These are phyloP conservation scores for Periophthalmus magnuspinnatus DNA, from an alignment of 2,797 vertebrate species.

Conservation along the genomic window DNA sequence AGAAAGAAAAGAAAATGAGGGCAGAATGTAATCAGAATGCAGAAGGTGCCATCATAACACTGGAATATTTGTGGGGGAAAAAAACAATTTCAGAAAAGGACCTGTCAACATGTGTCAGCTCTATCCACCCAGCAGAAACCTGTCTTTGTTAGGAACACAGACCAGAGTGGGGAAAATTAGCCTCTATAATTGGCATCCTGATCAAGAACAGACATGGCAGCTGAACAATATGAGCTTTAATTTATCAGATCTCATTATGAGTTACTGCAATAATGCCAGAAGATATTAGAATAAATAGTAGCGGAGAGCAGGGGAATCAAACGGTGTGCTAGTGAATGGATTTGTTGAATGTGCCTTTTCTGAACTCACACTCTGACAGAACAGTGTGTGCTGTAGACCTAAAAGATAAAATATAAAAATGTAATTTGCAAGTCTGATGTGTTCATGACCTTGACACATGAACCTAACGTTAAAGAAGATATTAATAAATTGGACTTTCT, in stretches of 20 bases:
- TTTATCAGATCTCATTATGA: conserved; percentile 81
- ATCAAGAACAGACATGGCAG: conserved; percentile 86
- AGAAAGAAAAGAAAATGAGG: conserved; percentile 76
- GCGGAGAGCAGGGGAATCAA: conserved; percentile 70
- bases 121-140: conserved; percentile 79
- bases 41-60: conserved; percentile 81
- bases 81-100: conserved; percentile 69
- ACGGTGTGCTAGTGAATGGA: conserved; percentile 64
- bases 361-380: conserved; percentile 20
- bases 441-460: conserved; percentile 72
- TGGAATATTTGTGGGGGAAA: conserved; percentile 76
- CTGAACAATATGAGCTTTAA: conserved; percentile 81
- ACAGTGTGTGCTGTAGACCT: conserved; percentile 20
- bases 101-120: conserved; percentile 94
- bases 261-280: conserved; percentile 68
- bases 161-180: conserved; percentile 84
- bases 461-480: conserved; percentile 66
- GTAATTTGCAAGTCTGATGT: conserved; percentile 60
- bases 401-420: conserved; percentile 22
- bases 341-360: conserved; percentile 64
- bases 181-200: conserved; percentile 91
- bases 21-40: conserved; percentile 84
- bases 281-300: conserved; percentile 78
- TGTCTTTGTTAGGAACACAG: conserved; percentile 78
- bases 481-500: conserved; percentile 63